Base-by-base conservation (phyloP, 2,113 vertebrate genomes). In the Nycticryphes semicollaris region DNA sequence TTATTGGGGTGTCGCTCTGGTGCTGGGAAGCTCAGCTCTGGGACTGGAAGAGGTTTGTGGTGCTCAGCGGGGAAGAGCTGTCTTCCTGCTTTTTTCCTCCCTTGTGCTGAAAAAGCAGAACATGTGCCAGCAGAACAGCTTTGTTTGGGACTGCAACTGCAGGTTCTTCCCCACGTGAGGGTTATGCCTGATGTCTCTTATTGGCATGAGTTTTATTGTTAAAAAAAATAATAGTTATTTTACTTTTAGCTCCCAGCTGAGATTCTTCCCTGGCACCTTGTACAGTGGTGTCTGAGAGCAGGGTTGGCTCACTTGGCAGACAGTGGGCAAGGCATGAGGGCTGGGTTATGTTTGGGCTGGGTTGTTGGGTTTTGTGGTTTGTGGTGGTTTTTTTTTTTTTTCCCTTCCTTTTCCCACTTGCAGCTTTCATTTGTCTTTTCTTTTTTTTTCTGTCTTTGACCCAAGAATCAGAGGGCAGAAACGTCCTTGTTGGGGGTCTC, bases 41-140 rank as follows among this genome's bases (percentile, higher is more conserved):
- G 54, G 45, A 16, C 31, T 10, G 24, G 67, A 14, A 54, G 80
- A 51, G 35, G 27, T 12, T 54, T 0, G 0, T 39, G 27, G 63
- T 54, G 37, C 47, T 84, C 47, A 75, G 60, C 69, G 39, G 47
- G 73, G 64, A 89, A 24, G 30, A 94, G 59, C 67, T 70, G 22
- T 63, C 45, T 90, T 66, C 37, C 66, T 79, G 28, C 48, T 56
- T 12, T 45, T 45, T 92, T 67, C 80, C 45, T 89, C 22, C n/a
- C 2, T 3, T 74, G 54, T 53, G n/a, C 87, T 77, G 54, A 84
- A 86, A 77, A 78, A 84, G n/a, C 31, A 63, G 59, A 87, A 56
- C 22, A 9, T 3, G 6, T 1, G 24, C 21, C 24, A 19, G 4
- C 51, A 87, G 54, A 68, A 41, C 28, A 67, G 9, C 25, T 70